Base-by-base conservation (phyloP, 2,888 invertebrate genomes). In the Drosophila anceps region DNA sequence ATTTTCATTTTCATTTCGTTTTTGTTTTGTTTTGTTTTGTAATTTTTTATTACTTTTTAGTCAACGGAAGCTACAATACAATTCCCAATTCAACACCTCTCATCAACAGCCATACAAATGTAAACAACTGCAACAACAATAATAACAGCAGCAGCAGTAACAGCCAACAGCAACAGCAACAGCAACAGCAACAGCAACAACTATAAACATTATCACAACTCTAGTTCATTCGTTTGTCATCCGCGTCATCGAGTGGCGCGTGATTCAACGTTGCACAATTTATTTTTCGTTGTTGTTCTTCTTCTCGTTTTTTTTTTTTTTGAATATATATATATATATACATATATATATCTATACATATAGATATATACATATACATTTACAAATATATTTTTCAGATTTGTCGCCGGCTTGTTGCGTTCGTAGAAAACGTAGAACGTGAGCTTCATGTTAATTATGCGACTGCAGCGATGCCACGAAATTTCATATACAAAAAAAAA, bases 211-310 rank as follows among this genome's bases (percentile, higher is more conserved):
- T 54, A 46, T 48, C 66, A 74, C 67, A 79, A 79, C 67, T 53
- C 37, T 58, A 73, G 64, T 66, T 53, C 71, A 69, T 68, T 62
- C 54, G 43, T 39, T 15, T 54, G 67, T 76, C 43, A 59, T 61
- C 37, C 53, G 79, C 77, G 77, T 79, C 77, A 77, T 67, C 74
- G 51, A 50, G 48, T 60, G 65, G 76, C 74, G 74, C 87, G 79
- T 84, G 88, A 88, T 85, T 88, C 86, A 84, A 75, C 88, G 69
- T 81, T 84, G 85, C 84, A 85, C 88, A 88, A 84, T 65, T 71
- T 37, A 24, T 51, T 55, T 39, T 60, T 55, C 43, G 60, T 69
- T 43, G 55, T 64, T 44, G 39, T 44, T 37, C 10, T 58, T 44
- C 31, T 54, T 39, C 7, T 46, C 41, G 31, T 58, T 70, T 55